These are phyloP conservation scores for Cariama cristata DNA, from an alignment of 2,113 vertebrate genomes.

Conservation along the genomic window DNA sequence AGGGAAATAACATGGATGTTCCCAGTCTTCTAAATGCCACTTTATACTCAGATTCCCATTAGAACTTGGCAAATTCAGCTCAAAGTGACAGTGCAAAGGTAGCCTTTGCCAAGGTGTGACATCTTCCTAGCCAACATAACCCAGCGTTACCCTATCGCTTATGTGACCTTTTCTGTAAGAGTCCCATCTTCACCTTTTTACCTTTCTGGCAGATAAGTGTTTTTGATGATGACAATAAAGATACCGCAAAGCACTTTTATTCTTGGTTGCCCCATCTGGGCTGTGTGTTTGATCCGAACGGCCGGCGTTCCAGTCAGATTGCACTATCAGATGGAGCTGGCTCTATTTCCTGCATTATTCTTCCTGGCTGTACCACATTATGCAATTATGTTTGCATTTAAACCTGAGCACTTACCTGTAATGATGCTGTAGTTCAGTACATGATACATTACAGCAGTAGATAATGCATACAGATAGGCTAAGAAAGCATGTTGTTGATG, in stretches of 20 bases:
- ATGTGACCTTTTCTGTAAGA: background rate
- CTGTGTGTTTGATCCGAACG: slow-evolving; percentile 60
- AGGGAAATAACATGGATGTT: background rate
- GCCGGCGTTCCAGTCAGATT: slow-evolving; percentile 72
- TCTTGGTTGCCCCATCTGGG: slow-evolving; percentile 59
- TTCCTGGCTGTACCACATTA: slow-evolving; percentile 78
- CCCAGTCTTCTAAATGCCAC: background rate
- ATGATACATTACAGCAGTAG: slow-evolving; percentile 79
- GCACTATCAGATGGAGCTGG: slow-evolving; percentile 78
- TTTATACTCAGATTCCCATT: background rate
- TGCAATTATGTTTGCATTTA: slow-evolving; percentile 82
- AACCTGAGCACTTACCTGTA: slow-evolving; percentile 81
- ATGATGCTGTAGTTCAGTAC: slow-evolving; percentile 71
- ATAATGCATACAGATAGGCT: slow-evolving; percentile 78
- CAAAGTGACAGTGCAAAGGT: background rate
- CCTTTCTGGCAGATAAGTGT: slow-evolving; percentile 54
- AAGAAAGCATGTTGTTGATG: slow-evolving; percentile 74
- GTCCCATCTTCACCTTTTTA: slow-evolving; percentile 62
- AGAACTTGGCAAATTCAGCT: background rate
- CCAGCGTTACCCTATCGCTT: background rate
- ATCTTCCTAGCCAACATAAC: background rate
- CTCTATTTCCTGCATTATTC: slow-evolving; percentile 79
- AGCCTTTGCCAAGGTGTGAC: background rate
- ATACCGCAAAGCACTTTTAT: slow-evolving; percentile 36
- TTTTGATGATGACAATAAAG: slow-evolving; percentile 69